These are phyloP conservation scores for Tenthredo livida DNA, from an alignment of 2,888 invertebrate genomes.

Conservation along the genomic window DNA sequence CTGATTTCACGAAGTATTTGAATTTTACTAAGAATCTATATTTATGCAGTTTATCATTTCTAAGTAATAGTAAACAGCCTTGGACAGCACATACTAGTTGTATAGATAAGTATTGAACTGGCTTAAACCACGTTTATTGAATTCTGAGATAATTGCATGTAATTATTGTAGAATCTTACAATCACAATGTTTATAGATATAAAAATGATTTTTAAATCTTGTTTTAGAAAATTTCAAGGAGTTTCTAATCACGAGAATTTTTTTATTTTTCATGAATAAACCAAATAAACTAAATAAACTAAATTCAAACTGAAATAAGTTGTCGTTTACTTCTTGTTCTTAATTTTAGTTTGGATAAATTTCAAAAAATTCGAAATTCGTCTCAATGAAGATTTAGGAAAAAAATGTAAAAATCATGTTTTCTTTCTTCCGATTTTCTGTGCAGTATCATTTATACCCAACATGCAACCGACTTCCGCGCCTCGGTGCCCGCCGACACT, in stretches of 20 bases:
- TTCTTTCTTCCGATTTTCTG: neutral
- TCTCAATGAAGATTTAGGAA: neutral
- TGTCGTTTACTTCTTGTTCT: neutral
- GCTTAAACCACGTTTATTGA: neutral
- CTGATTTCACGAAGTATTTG: neutral
- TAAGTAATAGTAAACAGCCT: neutral
- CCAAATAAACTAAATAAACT: neutral
- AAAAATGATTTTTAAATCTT: neutral
- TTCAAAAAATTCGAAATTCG: neutral
- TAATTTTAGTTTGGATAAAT: neutral
- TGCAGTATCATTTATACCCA: no score
- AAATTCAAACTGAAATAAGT: neutral
- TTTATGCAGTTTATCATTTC: neutral
- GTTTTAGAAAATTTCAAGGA: neutral
- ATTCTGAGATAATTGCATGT: neutral
- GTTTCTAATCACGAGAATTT: neutral
- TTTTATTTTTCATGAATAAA: neutral
- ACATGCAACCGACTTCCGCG: slow-evolving; percentile 12
- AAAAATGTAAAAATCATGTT: neutral
- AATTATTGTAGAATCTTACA: neutral
- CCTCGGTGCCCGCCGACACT: slow-evolving; percentile 31
- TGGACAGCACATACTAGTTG: neutral
- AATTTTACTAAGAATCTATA: neutral
- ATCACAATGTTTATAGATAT: neutral
- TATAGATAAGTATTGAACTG: neutral